These are phyloP conservation scores for Microchrysa polita DNA, from an alignment of 2,888 invertebrate species.

Conservation along the genomic window DNA sequence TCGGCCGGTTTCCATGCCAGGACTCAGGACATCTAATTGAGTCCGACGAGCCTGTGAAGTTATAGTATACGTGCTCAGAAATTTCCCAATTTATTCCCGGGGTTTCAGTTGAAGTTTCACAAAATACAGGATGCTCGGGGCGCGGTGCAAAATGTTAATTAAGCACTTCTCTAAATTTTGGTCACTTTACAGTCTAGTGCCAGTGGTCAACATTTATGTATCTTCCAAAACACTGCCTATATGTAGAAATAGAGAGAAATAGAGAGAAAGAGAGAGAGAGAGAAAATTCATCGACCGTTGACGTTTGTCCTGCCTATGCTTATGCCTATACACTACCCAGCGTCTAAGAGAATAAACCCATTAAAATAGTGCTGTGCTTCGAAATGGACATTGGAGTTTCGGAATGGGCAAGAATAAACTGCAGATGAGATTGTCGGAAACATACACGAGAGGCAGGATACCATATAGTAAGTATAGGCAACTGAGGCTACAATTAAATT, in stretches of 20 bases:
- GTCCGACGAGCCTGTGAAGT: background rate
- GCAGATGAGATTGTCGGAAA: conserved; percentile 34
- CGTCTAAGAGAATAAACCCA: conserved; percentile 41
- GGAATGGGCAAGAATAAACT: conserved; percentile 13
- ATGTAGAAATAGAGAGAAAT: no score
- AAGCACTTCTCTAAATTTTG: conserved; percentile 43
- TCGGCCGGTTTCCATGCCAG: background rate
- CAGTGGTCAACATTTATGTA: conserved; percentile 34
- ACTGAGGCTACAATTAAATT: conserved; percentile 34
- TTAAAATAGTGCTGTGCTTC: conserved; percentile 13
- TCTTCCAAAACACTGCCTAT: background rate
- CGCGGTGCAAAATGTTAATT: conserved; percentile 30
- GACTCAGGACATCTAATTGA: conserved; percentile 15
- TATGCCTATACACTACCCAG: no score
- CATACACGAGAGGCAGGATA: conserved; percentile 1
- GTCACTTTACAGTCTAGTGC: conserved; percentile 43
- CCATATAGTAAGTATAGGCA: background rate
- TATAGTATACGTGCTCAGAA: background rate
- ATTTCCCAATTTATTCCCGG: conserved; percentile 24
- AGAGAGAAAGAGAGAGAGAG: no score
- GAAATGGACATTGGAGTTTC: background rate
- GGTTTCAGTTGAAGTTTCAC: background rate
- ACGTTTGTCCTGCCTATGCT: background rate
- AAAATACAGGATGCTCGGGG: background rate
- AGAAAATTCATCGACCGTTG: background rate